Percentiles rank a stretch among this genome's conserved stretches.
Evolutionary conservation across 2,797 vertebrate species (phyloP).

Genomic region (Hybognathus amarus): DNA sequence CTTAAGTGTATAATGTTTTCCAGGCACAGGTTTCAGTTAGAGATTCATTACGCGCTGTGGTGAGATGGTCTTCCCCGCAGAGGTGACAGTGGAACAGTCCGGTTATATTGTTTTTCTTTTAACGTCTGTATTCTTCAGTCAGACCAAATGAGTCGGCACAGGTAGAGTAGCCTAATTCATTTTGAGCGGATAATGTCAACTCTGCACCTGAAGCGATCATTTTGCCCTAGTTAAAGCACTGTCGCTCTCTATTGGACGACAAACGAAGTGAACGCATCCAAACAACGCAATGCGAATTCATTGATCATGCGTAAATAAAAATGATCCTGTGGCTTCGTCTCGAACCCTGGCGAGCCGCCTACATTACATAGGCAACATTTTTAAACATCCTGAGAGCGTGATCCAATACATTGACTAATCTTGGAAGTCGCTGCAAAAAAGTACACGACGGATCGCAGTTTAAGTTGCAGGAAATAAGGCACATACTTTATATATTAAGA

Average conservation of each 20-base stretch:
- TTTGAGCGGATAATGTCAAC: background rate
- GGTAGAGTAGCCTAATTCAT: background rate
- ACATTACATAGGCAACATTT: background rate
- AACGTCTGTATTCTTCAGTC: background rate
- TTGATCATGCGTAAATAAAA: background rate
- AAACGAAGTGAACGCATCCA: background rate
- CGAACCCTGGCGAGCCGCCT: background rate
- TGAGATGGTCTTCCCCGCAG: conserved; percentile 60
- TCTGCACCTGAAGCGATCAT: background rate
- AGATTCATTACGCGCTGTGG: background rate
- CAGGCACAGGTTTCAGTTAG: background rate
- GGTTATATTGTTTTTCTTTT: conserved; percentile 59
- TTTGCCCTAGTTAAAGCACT: background rate
- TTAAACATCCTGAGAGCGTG: background rate
- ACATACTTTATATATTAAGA: background rate
- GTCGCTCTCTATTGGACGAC: conserved; percentile 15
- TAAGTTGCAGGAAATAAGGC: background rate
- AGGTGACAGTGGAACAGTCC: conserved; percentile 72
- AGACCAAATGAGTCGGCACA: background rate
- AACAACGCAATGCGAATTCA: background rate
- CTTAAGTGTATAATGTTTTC: background rate
- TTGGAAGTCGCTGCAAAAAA: background rate
- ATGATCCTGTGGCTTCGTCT: background rate
- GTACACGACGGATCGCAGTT: background rate
- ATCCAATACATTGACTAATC: background rate